Base-by-base conservation (phyloP, 1,140 invertebrate species). In the Drosophila gunungcola region DNA sequence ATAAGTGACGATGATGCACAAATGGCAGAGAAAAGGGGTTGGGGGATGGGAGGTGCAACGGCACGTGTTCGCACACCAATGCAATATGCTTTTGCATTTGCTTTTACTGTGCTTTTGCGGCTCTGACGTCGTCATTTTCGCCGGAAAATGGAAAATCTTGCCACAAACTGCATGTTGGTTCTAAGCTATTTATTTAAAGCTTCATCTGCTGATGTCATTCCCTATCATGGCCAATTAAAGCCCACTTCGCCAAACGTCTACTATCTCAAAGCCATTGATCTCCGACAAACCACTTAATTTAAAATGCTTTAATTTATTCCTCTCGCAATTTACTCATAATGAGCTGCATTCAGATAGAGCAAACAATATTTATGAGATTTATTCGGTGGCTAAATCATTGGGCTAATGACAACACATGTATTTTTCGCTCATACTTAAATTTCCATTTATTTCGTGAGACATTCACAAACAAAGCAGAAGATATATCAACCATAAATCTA, bases 61-160 rank as follows among this genome's bases (percentile, higher is more conserved):
- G 88, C 88, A 90, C 88, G 88, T 90, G 88, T 90, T 80, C 83
- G 86, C 88, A 86, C 73, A 90, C 86, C 69, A 73, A 68, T 83
- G 82, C 86, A 90, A 43, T 56, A 13, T 29, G 12, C 2, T 10
- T 43, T 43, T 43, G 7, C 25, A 48, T 56, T 38, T 36, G 58
- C n/a, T 61, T 21, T n/a, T 43, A 29, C 3, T 21, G 42, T 11
- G 42, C 42, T 43, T 43, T 43, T 43, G 11, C 12, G 55, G 69
- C 53, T 55, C 85, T 89, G 85, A 80, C 78, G 85, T 80, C 69
- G 64, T 77, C 80, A 54, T 62, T 55, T 21, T 21, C 1, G 16
- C 42, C 64, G 61, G 63, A 74, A 67, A 48, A 10, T 34, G 46
- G 45, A 36, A 67, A 63, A 56, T 48, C 64, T 70, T 27, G 41